A percentile compares a stretch with the other conserved stretches of the same genome.
Evolutionary conservation across 2,888 invertebrate genomes (phyloP).

Genomic region (Pharmacophagus antenor): DNA sequence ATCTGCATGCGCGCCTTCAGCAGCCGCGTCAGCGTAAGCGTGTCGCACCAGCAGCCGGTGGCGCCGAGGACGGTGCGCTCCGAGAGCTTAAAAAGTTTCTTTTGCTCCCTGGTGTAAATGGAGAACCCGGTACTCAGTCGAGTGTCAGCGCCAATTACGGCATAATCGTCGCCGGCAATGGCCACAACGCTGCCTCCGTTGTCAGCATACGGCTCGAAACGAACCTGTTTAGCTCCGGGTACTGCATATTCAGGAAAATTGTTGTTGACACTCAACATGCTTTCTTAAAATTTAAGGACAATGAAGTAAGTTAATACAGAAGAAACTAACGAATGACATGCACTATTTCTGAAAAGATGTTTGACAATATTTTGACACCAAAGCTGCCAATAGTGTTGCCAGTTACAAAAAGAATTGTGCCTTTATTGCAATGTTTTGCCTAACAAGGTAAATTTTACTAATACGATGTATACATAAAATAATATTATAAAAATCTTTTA

Average conservation of each 20-base stretch:
- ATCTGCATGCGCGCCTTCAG: conserved; percentile 94
- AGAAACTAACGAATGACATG: conserved; percentile 53
- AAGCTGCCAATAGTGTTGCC: conserved; percentile 5
- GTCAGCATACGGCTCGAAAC: conserved; percentile 78
- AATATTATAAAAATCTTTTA: background rate
- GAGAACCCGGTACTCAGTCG: conserved; percentile 94
- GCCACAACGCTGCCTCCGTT: conserved; percentile 94
- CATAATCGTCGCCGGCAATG: conserved; percentile 97
- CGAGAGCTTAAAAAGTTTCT: conserved; percentile 92
- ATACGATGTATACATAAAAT: background rate
- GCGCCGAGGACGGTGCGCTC: conserved; percentile 94
- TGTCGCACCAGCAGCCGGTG: conserved; percentile 99
- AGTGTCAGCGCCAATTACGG: conserved; percentile 96
- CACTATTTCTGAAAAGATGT: conserved; percentile 42
- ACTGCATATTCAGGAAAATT: conserved; percentile 74
- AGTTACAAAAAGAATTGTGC: background rate
- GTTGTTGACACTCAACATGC: conserved; percentile 60
- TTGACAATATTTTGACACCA: conserved; percentile 28
- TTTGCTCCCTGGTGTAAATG: conserved; percentile 93
- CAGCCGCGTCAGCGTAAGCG: conserved; percentile 92
- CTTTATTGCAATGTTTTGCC: background rate
- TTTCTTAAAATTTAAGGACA: conserved; percentile 10
- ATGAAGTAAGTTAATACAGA: conserved; percentile 10
- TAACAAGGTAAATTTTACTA: background rate
- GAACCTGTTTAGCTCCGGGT: conserved; percentile 74